Conservation (phyloP, 2,113 vertebrate species). For the Hippocampus guttulatus region DNA sequence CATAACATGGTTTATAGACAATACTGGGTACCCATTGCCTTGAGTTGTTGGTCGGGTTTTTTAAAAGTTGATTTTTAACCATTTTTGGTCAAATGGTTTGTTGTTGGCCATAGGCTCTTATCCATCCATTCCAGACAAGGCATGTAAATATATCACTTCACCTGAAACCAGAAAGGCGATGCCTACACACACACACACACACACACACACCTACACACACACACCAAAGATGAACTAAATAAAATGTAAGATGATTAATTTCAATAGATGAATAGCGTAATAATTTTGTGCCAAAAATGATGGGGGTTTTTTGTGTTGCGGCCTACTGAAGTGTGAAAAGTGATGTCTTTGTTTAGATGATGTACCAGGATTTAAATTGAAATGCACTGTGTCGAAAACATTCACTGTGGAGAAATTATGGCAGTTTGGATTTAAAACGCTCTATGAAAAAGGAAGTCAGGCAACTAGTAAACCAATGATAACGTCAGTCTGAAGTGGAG, state of each 20-base stretch:
- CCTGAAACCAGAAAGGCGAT: too few species aligned
- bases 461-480: neutral
- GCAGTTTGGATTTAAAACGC: neutral
- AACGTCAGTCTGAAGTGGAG: neutral
- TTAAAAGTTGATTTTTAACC: neutral
- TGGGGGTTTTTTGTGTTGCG: too few species aligned
- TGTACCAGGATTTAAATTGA: neutral
- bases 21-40: neutral
- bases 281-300: neutral
- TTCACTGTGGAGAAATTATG: neutral
- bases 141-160: too few species aligned
- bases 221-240: neutral
- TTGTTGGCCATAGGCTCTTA: neutral
- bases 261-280: neutral
- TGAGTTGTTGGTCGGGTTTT: neutral
- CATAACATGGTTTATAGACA: neutral
- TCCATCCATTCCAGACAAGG: too few species aligned
- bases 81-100: neutral
- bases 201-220: too few species aligned
- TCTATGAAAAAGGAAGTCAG: conserved; percentile 4
- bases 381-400: neutral
- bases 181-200: too few species aligned
- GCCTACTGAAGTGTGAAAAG: too few species aligned
- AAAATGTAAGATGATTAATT: neutral
- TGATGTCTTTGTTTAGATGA: neutral